A percentile compares a stretch with the other conserved stretches of the same genome.
phyloP scores from a whole-genome alignment of 2,797 vertebrate species.

The Esox masquinongy region DNA sequence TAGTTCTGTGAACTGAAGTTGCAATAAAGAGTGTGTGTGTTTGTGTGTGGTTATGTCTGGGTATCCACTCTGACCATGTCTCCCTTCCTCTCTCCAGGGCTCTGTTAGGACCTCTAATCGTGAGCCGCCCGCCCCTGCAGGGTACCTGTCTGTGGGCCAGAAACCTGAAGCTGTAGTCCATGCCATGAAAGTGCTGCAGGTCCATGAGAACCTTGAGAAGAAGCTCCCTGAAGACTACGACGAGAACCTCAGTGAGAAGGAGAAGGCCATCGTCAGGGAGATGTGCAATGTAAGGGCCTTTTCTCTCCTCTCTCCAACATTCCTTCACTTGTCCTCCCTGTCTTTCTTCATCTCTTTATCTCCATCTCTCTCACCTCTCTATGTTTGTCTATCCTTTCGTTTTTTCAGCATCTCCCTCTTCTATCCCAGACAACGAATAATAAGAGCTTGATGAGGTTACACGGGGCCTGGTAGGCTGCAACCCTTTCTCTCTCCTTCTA shows the following conservation, averaged over 20 bases:
- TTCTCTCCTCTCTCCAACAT: constrained; percentile 2
- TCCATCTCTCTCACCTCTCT: neutral
- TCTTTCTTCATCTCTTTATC: neutral
- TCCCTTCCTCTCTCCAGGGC: constrained; percentile 69
- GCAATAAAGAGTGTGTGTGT: neutral
- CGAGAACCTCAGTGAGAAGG: constrained; percentile 91
- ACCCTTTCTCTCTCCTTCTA: constrained; percentile 11
- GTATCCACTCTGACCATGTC: constrained; percentile 6
- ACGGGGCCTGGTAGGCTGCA: neutral
- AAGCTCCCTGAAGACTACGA: constrained; percentile 84
- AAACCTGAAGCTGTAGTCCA: constrained; percentile 91
- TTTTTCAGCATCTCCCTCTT: neutral
- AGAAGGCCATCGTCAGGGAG: constrained; percentile 93
- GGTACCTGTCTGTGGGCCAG: constrained; percentile 76
- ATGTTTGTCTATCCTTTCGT: too few relatives aligned
- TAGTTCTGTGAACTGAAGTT: neutral
- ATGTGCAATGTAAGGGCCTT: constrained; percentile 88
- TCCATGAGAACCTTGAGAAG: constrained; percentile 87
- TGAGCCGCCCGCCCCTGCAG: constrained; percentile 69
- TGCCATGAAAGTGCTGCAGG: constrained; percentile 91
- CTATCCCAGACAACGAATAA: neutral
- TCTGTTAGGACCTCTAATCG: constrained; percentile 66
- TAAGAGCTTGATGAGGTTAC: neutral
- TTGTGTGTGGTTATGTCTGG: neutral
- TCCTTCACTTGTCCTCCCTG: neutral